Conservation (phyloP, 2,113 vertebrate species). For the Phycodurus eques region DNA sequence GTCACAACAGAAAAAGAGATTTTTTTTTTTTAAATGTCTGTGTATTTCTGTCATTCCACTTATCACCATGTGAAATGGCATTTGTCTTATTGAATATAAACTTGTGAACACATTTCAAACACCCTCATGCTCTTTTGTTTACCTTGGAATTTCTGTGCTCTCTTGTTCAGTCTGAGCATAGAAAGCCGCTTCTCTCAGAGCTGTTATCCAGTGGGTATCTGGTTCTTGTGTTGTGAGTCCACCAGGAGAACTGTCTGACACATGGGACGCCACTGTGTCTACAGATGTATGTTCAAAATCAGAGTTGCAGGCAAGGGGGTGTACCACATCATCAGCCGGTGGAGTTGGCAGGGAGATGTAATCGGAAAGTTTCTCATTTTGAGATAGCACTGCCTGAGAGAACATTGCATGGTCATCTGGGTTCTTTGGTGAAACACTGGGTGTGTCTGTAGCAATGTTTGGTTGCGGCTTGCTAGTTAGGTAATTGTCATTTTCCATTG, state of each 20-base stretch:
- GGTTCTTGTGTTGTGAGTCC: constrained; percentile 18
- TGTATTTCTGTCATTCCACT: constrained; percentile 5
- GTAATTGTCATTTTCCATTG: constrained; percentile 20
- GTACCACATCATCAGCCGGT: constrained; percentile 5
- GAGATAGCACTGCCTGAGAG: neutral
- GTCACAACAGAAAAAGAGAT: too few species aligned
- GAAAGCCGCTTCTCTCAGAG: constrained; percentile 60
- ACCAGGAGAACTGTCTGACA: constrained; percentile 17
- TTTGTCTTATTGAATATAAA: neutral
- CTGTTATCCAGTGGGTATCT: constrained; percentile 64
- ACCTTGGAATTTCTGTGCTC: constrained; percentile 55
- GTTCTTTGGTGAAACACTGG: constrained; percentile 13
- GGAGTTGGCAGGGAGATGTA: constrained; percentile 11
- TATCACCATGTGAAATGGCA: neutral
- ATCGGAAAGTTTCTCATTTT: constrained; percentile 17
- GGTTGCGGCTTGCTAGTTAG: constrained; percentile 5
- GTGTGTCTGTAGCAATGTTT: constrained; percentile 1
- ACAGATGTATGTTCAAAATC: neutral
- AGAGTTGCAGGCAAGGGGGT: neutral
- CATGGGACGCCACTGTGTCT: constrained; percentile 19
- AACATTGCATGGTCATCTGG: constrained; percentile 5
- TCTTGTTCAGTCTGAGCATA: constrained; percentile 51
- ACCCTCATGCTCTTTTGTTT: constrained; percentile 41
- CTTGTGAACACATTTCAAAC: constrained; percentile 9
- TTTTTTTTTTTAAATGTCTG: too few species aligned